Conservation (phyloP, 1,140 invertebrate genomes). For the Portunus trituberculatus region DNA sequence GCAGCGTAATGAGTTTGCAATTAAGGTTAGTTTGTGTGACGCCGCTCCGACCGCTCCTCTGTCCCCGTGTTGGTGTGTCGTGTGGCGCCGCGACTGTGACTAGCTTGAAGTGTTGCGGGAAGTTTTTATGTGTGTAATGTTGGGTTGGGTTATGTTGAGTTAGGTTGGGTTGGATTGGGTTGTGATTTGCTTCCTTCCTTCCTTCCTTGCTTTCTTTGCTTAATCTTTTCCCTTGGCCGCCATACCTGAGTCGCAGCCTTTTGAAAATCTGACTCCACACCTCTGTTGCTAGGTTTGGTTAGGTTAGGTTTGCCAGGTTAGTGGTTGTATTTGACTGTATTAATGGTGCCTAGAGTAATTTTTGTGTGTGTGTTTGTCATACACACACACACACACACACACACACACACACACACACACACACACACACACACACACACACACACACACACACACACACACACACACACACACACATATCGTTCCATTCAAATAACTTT, state of each 20-base stretch:
- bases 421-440: constrained; percentile 42
- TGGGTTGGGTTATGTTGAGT: neutral
- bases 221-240: neutral
- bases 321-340: no score
- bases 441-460: constrained; percentile 39
- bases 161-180: neutral
- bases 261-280: neutral
- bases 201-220: neutral
- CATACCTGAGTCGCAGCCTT: neutral
- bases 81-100: no score
- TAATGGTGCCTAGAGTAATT: no score
- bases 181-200: neutral
- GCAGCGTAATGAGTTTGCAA: neutral
- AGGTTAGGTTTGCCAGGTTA: no score
- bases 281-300: no score
- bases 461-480: constrained; percentile 49
- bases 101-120: neutral
- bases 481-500: neutral
- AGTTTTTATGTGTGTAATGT: neutral
- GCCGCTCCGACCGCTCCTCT: neutral
- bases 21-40: neutral
- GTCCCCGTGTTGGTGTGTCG: neutral
- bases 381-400: no score
- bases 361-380: no score
- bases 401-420: neutral